phyloP scores from a whole-genome alignment of 2,888 invertebrate species.

The Papilio elwesi region DNA sequence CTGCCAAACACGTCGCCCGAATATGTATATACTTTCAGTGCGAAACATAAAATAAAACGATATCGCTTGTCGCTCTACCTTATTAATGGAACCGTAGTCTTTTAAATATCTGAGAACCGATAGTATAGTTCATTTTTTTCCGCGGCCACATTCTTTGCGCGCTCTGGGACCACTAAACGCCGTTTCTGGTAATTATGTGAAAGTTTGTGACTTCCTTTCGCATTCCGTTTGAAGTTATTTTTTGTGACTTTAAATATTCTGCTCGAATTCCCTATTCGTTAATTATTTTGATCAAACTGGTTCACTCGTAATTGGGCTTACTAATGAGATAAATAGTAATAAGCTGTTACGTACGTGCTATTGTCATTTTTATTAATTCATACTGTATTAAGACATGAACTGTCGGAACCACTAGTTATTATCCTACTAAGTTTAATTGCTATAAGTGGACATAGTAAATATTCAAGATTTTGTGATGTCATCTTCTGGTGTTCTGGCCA shows the following conservation, averaged over 20 bases:
- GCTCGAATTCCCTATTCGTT: constrained; percentile 41
- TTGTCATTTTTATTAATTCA: background rate
- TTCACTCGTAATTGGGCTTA: background rate
- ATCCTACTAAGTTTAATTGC: too few relatives aligned
- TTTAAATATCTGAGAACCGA: constrained; percentile 33
- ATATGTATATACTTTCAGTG: background rate
- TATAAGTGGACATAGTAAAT: too few relatives aligned
- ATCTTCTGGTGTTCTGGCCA: too few relatives aligned
- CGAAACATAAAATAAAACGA: background rate
- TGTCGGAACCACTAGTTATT: too few relatives aligned
- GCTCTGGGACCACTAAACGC: constrained; percentile 52
- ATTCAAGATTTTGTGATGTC: too few relatives aligned
- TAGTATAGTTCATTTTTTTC: constrained; percentile 46
- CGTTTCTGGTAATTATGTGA: constrained; percentile 52
- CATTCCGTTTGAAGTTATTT: constrained; percentile 42
- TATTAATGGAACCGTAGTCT: constrained; percentile 45
- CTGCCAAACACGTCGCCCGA: constrained; percentile 7
- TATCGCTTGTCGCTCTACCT: constrained; percentile 10
- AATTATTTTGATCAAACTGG: constrained; percentile 50
- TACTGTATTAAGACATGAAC: background rate
- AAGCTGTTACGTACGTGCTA: too few relatives aligned
- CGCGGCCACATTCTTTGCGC: constrained; percentile 48
- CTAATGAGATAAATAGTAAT: too few relatives aligned
- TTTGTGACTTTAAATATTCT: constrained; percentile 23
- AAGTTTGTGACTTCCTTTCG: constrained; percentile 54